Base-by-base conservation (phyloP, 2,888 invertebrate genomes). In the Amphipoea lucens region DNA sequence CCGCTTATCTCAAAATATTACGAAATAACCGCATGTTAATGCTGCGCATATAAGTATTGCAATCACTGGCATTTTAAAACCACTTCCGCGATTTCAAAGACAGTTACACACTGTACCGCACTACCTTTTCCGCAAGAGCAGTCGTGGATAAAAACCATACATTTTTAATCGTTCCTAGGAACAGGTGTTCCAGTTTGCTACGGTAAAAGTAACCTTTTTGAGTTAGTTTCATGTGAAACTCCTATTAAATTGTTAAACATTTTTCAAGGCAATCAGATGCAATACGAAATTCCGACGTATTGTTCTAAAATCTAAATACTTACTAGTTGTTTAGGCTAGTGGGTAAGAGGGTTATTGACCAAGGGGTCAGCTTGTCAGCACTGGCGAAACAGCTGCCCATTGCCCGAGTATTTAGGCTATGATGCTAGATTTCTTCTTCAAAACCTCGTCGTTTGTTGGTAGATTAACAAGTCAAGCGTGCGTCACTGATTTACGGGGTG, bases 11-110 rank as follows among this genome's bases (percentile, higher is more conserved):
- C 65, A 67, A 48, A 70, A 76, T 67, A 60, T 78, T 74, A 51
- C 67, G 17, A 74, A 74, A 74, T 76, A 76, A 63, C 66, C 51
- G 36, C 51, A 60, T 42, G 60, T 65, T 74, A 40, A 60, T 71
- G 42, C 36, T 51, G 54, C 66, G 7, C 48, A 68, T 67, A 66
- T 71, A 77, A 85, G 67, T 67, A 66, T 65, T 67, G 78, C 72
- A 73, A 83, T 86, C 74, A 69, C 45, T 57, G 45, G 57, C 40
- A 48, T 78, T 83, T 65, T 51, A 79, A 73, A 74, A 86, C 76
- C 62, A 76, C 76, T 74, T 79, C 83, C 87, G 83, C 68, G 23
- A 65, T 79, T 72, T 76, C 36, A 76, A 74, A 83, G 67, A 71
- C 67, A 54, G 57, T 75, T 83, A 76, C 60, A 42, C 17, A 42